A percentile compares a stretch with the other conserved stretches of the same genome.
Conservation (phyloP, 1,140 invertebrate genomes). For the Eurosta solidaginis region DNA sequence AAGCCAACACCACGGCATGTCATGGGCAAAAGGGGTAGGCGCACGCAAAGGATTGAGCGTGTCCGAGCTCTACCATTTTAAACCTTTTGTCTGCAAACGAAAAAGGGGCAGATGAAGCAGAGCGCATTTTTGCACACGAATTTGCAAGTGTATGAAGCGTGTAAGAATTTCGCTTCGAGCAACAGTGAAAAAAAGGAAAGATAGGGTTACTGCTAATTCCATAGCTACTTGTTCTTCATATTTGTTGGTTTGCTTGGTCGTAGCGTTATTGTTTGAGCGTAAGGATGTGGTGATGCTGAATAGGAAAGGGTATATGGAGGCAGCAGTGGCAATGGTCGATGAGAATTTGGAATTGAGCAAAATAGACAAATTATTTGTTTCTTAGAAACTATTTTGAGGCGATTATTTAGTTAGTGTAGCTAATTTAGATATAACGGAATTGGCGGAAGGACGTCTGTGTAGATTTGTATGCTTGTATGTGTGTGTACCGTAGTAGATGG, state of each 20-base stretch:
- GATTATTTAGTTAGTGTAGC: background rate
- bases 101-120: conserved; percentile 47
- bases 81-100: background rate
- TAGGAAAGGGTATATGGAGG: background rate
- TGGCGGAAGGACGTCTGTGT: background rate
- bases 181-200: background rate
- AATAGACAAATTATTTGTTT: conserved; percentile 4
- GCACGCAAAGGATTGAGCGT: conserved; percentile 36
- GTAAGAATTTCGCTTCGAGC: background rate
- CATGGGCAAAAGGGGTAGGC: conserved; percentile 33
- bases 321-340: conserved; percentile 17
- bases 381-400: background rate
- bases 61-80: conserved; percentile 35
- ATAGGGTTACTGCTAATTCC: conserved; percentile 30
- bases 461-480: too few species aligned
- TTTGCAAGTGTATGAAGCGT: conserved; percentile 40
- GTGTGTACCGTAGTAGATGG: too few species aligned
- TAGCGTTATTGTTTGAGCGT: background rate
- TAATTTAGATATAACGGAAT: background rate
- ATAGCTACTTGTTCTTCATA: conserved; percentile 29
- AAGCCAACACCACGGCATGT: background rate
- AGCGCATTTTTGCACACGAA: background rate
- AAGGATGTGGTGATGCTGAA: conserved; percentile 6
- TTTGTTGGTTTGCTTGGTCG: background rate
- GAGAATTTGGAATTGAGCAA: background rate